phyloP scores from a whole-genome alignment of 2,888 invertebrate genomes.

The Nomada hirtipes region DNA sequence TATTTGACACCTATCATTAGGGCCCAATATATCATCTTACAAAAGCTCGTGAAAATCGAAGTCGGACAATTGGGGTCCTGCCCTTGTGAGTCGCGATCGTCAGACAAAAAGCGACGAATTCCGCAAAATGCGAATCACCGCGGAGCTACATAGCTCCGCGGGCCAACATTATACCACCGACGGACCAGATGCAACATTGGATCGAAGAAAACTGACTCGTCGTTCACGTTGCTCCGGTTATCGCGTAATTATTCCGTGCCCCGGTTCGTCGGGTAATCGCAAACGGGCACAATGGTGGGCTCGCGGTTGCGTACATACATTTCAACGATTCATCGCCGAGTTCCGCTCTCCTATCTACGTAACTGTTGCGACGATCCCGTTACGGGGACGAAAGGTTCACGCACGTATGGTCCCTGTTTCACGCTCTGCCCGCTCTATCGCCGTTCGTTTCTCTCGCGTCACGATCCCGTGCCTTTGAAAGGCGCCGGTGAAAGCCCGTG shows the following conservation, averaged over 20 bases:
- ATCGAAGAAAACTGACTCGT: neutral
- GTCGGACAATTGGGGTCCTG: no score
- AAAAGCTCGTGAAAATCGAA: no score
- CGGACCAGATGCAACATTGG: neutral
- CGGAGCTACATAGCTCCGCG: neutral
- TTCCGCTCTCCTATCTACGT: neutral
- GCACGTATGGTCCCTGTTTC: slow-evolving; percentile 34
- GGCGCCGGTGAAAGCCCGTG: neutral
- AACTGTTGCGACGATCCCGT: slow-evolving; percentile 61
- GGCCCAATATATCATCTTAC: no score
- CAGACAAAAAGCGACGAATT: slow-evolving; percentile 4
- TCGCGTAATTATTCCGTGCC: slow-evolving; percentile 32
- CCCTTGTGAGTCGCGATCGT: no score
- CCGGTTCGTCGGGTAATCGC: slow-evolving; percentile 6
- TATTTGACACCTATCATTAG: no score
- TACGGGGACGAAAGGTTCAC: slow-evolving; percentile 47
- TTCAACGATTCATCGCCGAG: neutral
- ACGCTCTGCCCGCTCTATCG: slow-evolving; percentile 32
- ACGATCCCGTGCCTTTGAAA: neutral
- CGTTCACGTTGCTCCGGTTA: slow-evolving; percentile 22
- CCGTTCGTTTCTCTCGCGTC: neutral
- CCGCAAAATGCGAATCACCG: slow-evolving; percentile 11
- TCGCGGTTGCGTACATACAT: neutral
- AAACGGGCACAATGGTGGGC: slow-evolving; percentile 12
- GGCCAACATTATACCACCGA: neutral